Conservation (phyloP, 2,888 invertebrate genomes). For the Mythimna ferrago region DNA sequence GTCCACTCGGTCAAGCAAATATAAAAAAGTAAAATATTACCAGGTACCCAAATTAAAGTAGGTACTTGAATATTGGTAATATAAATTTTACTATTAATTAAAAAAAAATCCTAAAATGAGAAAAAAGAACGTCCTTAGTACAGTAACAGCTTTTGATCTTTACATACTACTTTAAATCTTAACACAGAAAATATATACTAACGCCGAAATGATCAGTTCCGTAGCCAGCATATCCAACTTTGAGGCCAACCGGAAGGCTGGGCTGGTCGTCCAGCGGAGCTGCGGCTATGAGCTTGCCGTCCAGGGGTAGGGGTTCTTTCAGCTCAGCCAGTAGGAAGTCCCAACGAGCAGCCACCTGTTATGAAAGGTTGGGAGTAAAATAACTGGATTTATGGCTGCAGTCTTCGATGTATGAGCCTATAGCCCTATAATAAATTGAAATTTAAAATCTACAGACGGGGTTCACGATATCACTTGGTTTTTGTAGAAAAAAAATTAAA, state of each 20-base stretch:
- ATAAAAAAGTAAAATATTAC: no score
- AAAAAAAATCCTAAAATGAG: no score
- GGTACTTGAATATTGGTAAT: no score
- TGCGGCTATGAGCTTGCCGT: conserved; percentile 78
- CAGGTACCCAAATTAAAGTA: no score
- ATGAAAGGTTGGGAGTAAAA: conserved; percentile 9
- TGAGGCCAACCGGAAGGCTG: conserved; percentile 63
- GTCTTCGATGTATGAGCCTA: background rate
- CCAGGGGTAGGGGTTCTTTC: conserved; percentile 77
- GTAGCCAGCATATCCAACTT: conserved; percentile 82
- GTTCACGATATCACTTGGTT: no score
- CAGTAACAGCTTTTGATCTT: background rate
- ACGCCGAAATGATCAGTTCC: conserved; percentile 85
- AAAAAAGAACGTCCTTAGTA: no score
- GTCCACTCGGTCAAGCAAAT: no score
- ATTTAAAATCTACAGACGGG: background rate
- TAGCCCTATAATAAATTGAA: background rate
- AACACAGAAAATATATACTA: conserved; percentile 50
- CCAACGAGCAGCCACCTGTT: conserved; percentile 84
- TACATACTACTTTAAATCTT: background rate
- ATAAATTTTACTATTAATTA: no score
- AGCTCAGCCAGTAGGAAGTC: conserved; percentile 85
- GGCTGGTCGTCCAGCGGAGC: conserved; percentile 74
- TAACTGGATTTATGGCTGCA: background rate
- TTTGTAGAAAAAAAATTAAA: no score